phyloP scores from a whole-genome alignment of 2,113 vertebrate species.

The Pantherophis guttatus region DNA sequence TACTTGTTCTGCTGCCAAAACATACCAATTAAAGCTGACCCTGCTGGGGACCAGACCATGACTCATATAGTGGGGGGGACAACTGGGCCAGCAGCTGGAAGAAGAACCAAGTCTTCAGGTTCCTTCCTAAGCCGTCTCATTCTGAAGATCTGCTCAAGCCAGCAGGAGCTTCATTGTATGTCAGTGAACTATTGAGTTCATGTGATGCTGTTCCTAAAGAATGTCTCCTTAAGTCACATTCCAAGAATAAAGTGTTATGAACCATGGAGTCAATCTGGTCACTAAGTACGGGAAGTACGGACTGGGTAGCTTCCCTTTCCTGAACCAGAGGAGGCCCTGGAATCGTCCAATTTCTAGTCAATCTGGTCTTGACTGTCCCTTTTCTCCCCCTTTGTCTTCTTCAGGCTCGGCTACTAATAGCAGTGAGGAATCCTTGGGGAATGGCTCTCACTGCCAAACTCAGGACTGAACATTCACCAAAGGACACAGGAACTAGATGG shows the following conservation, averaged over 20 bases:
- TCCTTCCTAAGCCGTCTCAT: neutral
- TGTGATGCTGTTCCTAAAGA: neutral
- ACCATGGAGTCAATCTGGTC: neutral
- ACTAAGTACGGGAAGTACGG: neutral
- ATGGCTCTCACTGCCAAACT: neutral
- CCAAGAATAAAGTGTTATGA: neutral
- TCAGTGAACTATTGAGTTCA: neutral
- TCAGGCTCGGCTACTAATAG: slow-evolving; percentile 8
- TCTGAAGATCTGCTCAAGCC: neutral
- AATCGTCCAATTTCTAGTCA: neutral
- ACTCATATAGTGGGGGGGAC: neutral
- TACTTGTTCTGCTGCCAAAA: neutral
- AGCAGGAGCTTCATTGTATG: neutral
- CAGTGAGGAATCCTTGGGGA: slow-evolving; percentile 6
- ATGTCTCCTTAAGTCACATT: neutral
- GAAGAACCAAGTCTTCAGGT: neutral
- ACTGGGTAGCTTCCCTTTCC: too few relatives aligned
- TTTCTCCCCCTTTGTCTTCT: neutral
- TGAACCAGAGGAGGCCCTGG: too few relatives aligned
- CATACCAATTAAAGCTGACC: neutral
- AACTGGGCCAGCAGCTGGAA: neutral
- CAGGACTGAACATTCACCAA: neutral
- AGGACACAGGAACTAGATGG: neutral
- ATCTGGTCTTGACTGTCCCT: neutral
- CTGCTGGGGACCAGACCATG: neutral